These are phyloP conservation scores for Drosophila melanosoma DNA, from an alignment of 2,888 invertebrate species.

Conservation along the genomic window DNA sequence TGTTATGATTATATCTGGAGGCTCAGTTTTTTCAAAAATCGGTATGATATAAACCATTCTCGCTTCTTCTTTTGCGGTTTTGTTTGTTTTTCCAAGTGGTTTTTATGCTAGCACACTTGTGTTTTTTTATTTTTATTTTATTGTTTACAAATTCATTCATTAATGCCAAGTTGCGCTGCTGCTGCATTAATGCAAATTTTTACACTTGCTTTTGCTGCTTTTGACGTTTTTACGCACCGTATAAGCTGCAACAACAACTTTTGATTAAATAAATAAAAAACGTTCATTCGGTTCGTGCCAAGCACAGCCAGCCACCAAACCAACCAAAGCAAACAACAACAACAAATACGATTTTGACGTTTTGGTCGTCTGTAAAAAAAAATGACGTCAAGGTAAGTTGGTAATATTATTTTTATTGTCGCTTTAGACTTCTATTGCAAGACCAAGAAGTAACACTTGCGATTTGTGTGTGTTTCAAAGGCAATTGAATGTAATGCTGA, in stretches of 20 bases:
- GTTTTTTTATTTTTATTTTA: conserved; percentile 36
- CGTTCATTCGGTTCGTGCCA: conserved; percentile 71
- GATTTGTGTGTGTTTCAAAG: conserved; percentile 34
- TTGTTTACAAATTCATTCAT: conserved; percentile 69
- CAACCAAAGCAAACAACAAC: conserved; percentile 33
- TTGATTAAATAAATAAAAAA: conserved; percentile 59
- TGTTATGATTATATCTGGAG: conserved; percentile 83
- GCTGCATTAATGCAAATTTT: conserved; percentile 75
- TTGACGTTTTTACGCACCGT: conserved; percentile 67
- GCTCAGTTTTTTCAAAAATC: conserved; percentile 80
- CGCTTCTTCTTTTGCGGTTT: conserved; percentile 49
- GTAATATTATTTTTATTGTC: conserved; percentile 38
- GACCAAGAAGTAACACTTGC: conserved; percentile 71
- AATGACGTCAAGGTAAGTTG: conserved; percentile 81
- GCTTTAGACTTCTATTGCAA: conserved; percentile 62
- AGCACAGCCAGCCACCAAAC: conserved; percentile 70
- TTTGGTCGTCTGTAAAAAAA: conserved; percentile 57
- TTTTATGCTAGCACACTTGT: conserved; percentile 29
- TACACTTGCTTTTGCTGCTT: conserved; percentile 45
- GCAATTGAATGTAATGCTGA: conserved; percentile 52
- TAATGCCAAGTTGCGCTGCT: conserved; percentile 46
- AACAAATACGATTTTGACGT: conserved; percentile 53
- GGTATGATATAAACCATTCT: conserved; percentile 84
- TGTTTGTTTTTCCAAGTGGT: conserved; percentile 68
- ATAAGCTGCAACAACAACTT: conserved; percentile 38